Base-by-base conservation (phyloP, 2,113 vertebrate genomes). In the Okapia johnstoni region DNA sequence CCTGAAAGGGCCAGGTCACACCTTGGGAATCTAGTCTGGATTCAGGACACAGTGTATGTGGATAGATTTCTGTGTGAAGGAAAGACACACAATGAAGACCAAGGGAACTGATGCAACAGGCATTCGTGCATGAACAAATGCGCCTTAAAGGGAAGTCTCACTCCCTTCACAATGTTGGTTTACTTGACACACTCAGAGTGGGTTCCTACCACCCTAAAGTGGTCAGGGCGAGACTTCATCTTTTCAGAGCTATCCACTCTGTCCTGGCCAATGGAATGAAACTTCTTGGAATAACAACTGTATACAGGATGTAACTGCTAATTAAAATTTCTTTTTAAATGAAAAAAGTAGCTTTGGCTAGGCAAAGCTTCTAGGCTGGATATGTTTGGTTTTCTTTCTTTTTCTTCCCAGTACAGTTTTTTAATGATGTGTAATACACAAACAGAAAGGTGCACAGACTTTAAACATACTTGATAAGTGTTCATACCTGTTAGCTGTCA, bases 211-310 rank as follows among this genome's bases (percentile, higher is more conserved):
- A n/a, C 40, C 21, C 16, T 33, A 50, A 52, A 80, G 48, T 13
- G 48, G 17, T 2, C 16, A 33, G 3, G 99, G 99, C 99, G 17
- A 99, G 99, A 95, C 98, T 99, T 90, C 98, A 98, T 77, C 99
- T 99, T 93, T 99, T 99, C 97, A 98, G 98, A 2, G 98, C 98
- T 19, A 97, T 99, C 36, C 98, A 99, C 88, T 99, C 98, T 0
- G 99, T 99, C 92, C 98, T 99, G 61, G 99, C 99, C 98, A 99
- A 76, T 0, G 99, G 99, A 96, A 99, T 99, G 99, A 99, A 98
- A 94, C 99, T 99, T 88, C 99, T 99, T 55, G 99, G 99, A 79
- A 99, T 99, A 97, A 99, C 97, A 63, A 99, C 99, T 0, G 99
- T 99, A 16, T 98, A 98, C 63, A 99, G 98, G 97, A 99, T 99